Base-by-base conservation (phyloP, 2,888 invertebrate species). In the Eristalis pertinax region DNA sequence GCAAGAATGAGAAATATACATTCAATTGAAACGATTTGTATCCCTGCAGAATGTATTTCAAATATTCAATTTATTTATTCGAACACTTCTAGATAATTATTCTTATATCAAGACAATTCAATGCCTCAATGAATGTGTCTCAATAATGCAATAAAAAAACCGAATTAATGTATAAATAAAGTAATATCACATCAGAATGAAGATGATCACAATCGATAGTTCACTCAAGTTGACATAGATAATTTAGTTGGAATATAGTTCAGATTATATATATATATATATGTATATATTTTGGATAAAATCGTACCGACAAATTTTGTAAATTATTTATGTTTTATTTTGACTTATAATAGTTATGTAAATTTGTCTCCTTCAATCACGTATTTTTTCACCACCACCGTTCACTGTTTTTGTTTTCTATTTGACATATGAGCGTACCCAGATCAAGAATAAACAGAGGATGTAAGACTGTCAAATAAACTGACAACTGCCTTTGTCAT, bases 361-460 rank as follows among this genome's bases (percentile, higher is more conserved):
- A 86, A 86, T 85, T 85, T 81, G 81, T 83, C 78, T 78, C 74
- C 82, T 75, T 73, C 26, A 78, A 84, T 74, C 78, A 70, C 35
- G 58, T 82, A 68, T 83, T 78, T 86, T 86, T 83, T 87, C 79
- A 83, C 76, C 83, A 79, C 67, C 79, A 83, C 79, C 87, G 83
- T 87, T 68, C 60, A 76, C 84, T 87, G 87, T 87, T 87, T 86
- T 83, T 87, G 87, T 87, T 87, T 87, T 87, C 87, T 76, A 64
- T 76, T 84, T 87, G 87, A 87, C 84, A 87, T 79, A 68, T 79
- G 63, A 79, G 79, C 70, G 64, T 86, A 68, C 32, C 62, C 35
- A 50, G 50, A 19, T 3, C 60, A 60, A 75, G 56, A 69, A 65
- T 43, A 72, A 74, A 62, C 22, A 63, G 38, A 43, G 29, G 41